Base-by-base conservation (phyloP, 1,140 invertebrate genomes). In the Lithobius niger region DNA sequence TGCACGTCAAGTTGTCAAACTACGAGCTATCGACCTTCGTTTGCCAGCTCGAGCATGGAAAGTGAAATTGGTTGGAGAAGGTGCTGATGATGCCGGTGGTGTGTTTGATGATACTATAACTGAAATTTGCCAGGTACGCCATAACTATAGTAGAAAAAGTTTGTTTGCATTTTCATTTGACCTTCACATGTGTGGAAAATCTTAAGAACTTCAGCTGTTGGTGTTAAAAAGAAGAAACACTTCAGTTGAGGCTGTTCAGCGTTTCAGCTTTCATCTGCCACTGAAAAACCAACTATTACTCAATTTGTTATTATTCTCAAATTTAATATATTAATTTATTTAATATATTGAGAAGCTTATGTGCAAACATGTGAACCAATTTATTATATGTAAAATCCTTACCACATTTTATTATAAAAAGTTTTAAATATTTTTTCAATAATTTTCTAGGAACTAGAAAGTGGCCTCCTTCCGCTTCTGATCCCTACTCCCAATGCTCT, bases 41-140 rank as follows among this genome's bases (percentile, higher is more conserved):
- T 64, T 82, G 16, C 80, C 81, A 18, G 76, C 79, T 2, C 63
- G 80, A 36, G 80, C 81, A 6, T 83, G 81, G 81, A 83, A 82
- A 66, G 74, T 78, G 19, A 78, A 77, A 66, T 62, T 78, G 10
- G 66, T 80, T 13, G 80, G 80, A 0, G 81, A 83, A 67, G 81
- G 80, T 2, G 81, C 81, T 3, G 81, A 82, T 66, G 81, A 82
- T 72, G 80, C 80, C 19, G 72, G 79, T 0, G 80, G 80, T 19
- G 81, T 82, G 15, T 83, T 82, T 71, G 81, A 82, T 67, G 81
- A 82, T 65, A 82, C 79, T 1, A 81, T 83, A 27, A 82, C 80
- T 2, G 79, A 82, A 64, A 82, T 82, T 78, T 82, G 80, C 62
- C 61, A 65, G 63, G 69, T 69, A 48, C 57, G 62, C 27, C 1